Evolutionary conservation across 2,797 vertebrate species (phyloP).

Genomic region (Anableps anableps): DNA sequence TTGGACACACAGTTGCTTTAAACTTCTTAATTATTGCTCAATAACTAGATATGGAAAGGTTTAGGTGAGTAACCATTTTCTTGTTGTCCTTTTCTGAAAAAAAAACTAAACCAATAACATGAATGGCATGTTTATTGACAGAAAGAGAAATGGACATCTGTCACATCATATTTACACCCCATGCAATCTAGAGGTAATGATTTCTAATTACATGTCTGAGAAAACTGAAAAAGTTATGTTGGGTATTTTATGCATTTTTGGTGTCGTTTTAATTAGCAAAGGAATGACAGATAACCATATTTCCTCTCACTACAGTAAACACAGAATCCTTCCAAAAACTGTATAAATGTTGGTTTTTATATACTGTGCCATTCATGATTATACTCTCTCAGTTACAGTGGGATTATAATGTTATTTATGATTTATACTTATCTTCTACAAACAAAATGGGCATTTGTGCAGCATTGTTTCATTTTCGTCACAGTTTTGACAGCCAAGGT

Average conservation of each 20-base stretch:
- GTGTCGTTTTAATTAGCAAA: neutral
- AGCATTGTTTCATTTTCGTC: conserved; percentile 53
- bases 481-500: conserved; percentile 62
- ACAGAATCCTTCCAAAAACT: neutral
- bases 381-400: neutral
- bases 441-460: conserved; percentile 52
- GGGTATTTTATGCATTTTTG: neutral
- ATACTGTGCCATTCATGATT: conserved; percentile 10
- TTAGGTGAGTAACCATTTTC: neutral
- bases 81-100: neutral
- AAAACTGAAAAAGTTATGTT: neutral
- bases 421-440: conserved; percentile 28
- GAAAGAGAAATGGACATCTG: neutral
- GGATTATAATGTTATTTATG: conserved; percentile 29
- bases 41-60: neutral
- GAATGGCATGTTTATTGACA: neutral
- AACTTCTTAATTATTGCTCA: neutral
- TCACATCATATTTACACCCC: neutral
- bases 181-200: neutral
- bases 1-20: neutral
- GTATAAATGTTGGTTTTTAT: neutral
- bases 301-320: neutral
- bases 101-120: neutral
- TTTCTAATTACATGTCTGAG: neutral
- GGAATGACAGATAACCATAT: neutral